A percentile compares a stretch with the other conserved stretches of the same genome.
These are phyloP conservation scores for Iguana delicatissima DNA, from an alignment of 2,797 vertebrate species.

Conservation along the genomic window DNA sequence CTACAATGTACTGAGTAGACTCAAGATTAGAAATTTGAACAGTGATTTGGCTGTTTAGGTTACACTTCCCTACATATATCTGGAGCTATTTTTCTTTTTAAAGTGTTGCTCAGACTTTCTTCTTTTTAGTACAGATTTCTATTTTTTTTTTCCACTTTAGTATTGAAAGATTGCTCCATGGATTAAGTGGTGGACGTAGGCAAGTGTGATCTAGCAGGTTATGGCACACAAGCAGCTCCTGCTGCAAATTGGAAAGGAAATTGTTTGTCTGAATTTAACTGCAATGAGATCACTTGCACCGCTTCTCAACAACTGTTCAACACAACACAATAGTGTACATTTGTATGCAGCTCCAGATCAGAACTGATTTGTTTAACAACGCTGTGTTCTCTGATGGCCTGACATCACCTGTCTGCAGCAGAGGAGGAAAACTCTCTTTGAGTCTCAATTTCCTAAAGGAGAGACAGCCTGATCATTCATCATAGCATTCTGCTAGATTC, in stretches of 20 bases:
- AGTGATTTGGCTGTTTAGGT: not conserved
- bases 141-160: too few relatives aligned
- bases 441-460: constrained; percentile 1
- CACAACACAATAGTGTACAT: not conserved
- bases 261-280: not conserved
- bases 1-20: not conserved
- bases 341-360: constrained; percentile 26
- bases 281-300: not conserved
- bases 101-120: too few relatives aligned
- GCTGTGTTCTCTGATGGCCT: constrained; percentile 1
- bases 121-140: not conserved
- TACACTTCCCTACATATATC: not conserved
- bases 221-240: not conserved
- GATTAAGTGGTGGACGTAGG: not conserved
- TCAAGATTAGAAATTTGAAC: not conserved
- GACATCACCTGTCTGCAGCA: constrained; percentile 4
- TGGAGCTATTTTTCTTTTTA: not conserved
- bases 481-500: constrained; percentile 17
- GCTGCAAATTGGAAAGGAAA: not conserved
- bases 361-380: constrained; percentile 20
- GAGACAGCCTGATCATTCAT: rapidly evolving
- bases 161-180: too few relatives aligned
- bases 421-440: constrained; percentile 15
- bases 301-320: not conserved
- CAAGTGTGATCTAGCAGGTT: not conserved